phyloP scores from a whole-genome alignment of 2,888 invertebrate species.

The Cosmopolites sordidus region DNA sequence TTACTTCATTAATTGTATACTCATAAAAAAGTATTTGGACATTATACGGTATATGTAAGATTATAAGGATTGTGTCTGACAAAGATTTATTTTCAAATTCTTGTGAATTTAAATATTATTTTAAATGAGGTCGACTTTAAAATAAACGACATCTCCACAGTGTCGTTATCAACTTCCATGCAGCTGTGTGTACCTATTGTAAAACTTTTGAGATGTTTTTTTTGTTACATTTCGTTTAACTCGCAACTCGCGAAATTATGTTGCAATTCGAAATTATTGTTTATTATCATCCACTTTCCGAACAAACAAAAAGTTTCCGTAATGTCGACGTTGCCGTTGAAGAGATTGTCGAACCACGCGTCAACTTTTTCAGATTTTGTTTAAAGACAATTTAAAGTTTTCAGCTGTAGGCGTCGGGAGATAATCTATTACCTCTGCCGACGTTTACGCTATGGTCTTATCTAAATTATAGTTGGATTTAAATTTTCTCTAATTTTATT shows the following conservation, averaged over 20 bases:
- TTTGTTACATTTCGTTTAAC: background rate
- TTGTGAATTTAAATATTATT: too few species aligned
- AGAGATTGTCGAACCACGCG: background rate
- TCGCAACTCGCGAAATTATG: conserved; percentile 3
- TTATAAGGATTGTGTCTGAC: too few species aligned
- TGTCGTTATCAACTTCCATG: background rate
- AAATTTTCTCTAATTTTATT: too few species aligned
- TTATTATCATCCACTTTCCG: conserved; percentile 14
- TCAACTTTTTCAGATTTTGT: conserved; percentile 18
- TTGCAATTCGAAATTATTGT: conserved; percentile 19
- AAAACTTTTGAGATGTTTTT: background rate
- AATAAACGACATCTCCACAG: background rate
- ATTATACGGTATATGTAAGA: too few species aligned
- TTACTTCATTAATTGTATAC: too few species aligned
- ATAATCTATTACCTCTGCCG: background rate
- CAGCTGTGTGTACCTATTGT: background rate
- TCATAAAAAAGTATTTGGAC: too few species aligned
- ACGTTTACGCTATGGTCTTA: background rate
- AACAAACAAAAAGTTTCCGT: conserved; percentile 18
- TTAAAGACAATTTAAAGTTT: conserved; percentile 23
- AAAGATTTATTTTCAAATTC: too few species aligned
- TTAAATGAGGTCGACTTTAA: too few species aligned
- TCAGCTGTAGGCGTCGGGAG: conserved; percentile 5
- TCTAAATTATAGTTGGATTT: too few species aligned
- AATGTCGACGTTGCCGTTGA: background rate